phyloP scores from a whole-genome alignment of 2,888 invertebrate genomes.

The Eilema depressum region DNA sequence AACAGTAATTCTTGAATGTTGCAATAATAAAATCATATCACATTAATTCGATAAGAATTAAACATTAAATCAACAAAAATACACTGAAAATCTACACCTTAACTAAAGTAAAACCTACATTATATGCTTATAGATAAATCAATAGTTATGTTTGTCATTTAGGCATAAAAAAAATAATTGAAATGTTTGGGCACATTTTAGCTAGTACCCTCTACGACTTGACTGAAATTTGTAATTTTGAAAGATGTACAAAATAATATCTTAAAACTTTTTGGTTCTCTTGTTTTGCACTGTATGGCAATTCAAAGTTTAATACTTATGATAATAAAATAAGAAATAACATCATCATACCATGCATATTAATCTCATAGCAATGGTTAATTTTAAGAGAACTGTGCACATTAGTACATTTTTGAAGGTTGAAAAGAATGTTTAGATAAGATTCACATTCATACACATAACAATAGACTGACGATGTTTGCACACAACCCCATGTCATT shows the following conservation, averaged over 20 bases:
- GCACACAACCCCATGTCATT: background rate
- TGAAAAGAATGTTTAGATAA: background rate
- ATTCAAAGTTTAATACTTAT: background rate
- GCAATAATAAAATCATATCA: background rate
- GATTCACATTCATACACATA: background rate
- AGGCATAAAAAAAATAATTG: too few relatives aligned
- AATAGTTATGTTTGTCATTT: constrained; percentile 5
- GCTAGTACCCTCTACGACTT: too few relatives aligned
- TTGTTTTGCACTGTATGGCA: background rate
- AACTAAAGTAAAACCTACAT: constrained; percentile 3
- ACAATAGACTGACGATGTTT: background rate
- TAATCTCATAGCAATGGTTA: background rate
- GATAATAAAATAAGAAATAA: background rate
- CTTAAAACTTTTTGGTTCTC: background rate
- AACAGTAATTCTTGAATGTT: background rate
- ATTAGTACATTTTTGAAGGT: background rate
- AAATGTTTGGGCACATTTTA: background rate
- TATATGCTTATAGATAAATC: background rate
- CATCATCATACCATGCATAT: background rate
- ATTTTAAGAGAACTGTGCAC: background rate
- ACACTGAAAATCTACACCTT: background rate
- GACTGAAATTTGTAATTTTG: background rate
- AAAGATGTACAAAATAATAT: background rate
- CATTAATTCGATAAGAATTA: background rate
- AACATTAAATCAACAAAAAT: constrained; percentile 4